Base-by-base conservation (phyloP, 2,888 invertebrate species). In the Dolomedes plantarius region DNA sequence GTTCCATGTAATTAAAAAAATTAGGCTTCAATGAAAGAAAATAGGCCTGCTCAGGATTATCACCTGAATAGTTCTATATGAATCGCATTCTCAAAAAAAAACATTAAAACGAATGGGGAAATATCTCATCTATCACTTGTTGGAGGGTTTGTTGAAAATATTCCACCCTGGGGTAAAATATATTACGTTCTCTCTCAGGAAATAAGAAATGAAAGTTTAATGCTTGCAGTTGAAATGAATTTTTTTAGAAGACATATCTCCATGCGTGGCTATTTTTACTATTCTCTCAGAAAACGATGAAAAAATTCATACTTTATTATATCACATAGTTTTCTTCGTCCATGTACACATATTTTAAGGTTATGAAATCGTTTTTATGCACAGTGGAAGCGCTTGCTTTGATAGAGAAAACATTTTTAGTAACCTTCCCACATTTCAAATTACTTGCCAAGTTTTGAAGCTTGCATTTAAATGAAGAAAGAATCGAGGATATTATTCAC, bases 161-260 rank as follows among this genome's bases (percentile, higher is more conserved):
- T 56, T 56, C 56, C 23, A 56, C 56, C 56, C 56, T 23, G 3
- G 56, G 23, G 56, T 56, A 56, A 56, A 56, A 56, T 56, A 56
- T 23, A 56, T 56, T 56, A 23, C 11, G 56, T 11, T 56, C 23
- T 56, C 56, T 56, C 56, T 23, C 23, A 56, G 56, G 56, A 56
- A 56, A 56, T 56, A 56, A 56, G 56, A 56, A 56, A 56, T 56
- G 56, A 56, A 56, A 56, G 1, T 56, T 56, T 56, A 56, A 56
- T 56, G 56, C 23, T 23, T 23, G 23, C 56, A 23, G 56, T 56
- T 56, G 56, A 56, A 56, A 56, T 56, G 56, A 56, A 56, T 56
- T 56, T 56, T 16, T 23, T 23, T 56, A 1, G 23, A 13, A 11
- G 23, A 23, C 23, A 56, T 23, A 56, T 23, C 16, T 23, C 16